Evolutionary conservation across 1,140 invertebrate species (phyloP).

Genomic region (Cydia fagiglandana): DNA sequence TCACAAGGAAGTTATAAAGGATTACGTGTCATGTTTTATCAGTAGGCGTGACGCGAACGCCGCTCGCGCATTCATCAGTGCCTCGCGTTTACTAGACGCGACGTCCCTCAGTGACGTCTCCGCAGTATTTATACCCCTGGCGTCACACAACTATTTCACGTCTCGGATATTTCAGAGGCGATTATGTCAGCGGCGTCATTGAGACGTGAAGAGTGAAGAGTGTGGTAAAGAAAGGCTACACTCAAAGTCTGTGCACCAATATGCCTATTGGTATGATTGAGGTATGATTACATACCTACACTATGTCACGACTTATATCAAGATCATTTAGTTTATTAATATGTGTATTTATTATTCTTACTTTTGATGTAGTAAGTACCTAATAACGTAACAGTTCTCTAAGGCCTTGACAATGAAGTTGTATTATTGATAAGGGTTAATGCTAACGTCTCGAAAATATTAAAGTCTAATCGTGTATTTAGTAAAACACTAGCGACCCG

Average conservation of each 20-base stretch:
- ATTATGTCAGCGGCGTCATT: slow-evolving; percentile 4
- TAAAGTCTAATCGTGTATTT: no score
- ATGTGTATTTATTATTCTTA: no score
- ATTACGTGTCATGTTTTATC: slow-evolving; percentile 10
- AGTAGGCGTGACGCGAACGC: neutral
- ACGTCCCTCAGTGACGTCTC: neutral
- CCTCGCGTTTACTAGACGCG: neutral
- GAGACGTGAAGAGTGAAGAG: no score
- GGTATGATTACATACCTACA: neutral
- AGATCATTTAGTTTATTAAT: no score
- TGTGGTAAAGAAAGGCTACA: neutral
- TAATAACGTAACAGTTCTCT: no score
- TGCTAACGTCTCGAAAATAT: no score
- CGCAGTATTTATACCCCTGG: neutral
- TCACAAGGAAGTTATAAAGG: neutral
- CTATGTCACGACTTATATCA: neutral
- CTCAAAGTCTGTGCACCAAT: no score
- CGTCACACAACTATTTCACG: slow-evolving; percentile 9
- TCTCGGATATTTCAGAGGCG: slow-evolving; percentile 1
- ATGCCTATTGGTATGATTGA: neutral
- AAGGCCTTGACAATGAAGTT: no score
- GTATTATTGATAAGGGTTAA: no score
- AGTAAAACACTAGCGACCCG: no score
- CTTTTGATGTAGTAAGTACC: no score
- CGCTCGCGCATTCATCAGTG: neutral